phyloP scores from a whole-genome alignment of 2,888 invertebrate genomes.

The Hirtodrosophila alboralis region DNA sequence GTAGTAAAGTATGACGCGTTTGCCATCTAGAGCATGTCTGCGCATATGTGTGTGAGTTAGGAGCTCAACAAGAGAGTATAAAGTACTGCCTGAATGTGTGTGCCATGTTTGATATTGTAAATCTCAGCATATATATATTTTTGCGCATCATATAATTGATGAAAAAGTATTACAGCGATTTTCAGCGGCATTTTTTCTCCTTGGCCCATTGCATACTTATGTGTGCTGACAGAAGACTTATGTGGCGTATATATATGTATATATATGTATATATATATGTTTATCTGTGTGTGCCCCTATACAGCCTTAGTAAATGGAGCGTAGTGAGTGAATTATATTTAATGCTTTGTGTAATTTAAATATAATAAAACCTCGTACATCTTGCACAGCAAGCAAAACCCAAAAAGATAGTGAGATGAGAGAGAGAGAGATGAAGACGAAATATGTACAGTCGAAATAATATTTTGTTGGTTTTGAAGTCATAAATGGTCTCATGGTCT shows the following conservation, averaged over 20 bases:
- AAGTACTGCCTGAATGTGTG: constrained; percentile 39
- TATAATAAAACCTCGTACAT: constrained; percentile 67
- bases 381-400: constrained; percentile 21
- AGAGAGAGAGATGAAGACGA: background rate
- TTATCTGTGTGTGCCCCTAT: constrained; percentile 41
- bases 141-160: constrained; percentile 82
- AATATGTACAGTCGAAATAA: constrained; percentile 42
- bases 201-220: constrained; percentile 48
- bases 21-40: constrained; percentile 78
- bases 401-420: constrained; percentile 2
- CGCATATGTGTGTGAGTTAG: constrained; percentile 35
- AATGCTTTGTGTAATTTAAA: constrained; percentile 79
- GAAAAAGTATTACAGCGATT: constrained; percentile 80
- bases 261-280: background rate
- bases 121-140: constrained; percentile 67
- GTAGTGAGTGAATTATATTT: constrained; percentile 78
- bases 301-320: constrained; percentile 77
- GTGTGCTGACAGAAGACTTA: constrained; percentile 42
- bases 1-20: constrained; percentile 79
- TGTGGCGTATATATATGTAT: constrained; percentile 3
- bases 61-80: constrained; percentile 48
- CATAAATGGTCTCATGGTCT: constrained; percentile 41
- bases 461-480: constrained; percentile 37
- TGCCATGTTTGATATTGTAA: constrained; percentile 70
- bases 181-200: constrained; percentile 69